Conservation (phyloP, 2,888 invertebrate species). For the Matsumyia berberina region DNA sequence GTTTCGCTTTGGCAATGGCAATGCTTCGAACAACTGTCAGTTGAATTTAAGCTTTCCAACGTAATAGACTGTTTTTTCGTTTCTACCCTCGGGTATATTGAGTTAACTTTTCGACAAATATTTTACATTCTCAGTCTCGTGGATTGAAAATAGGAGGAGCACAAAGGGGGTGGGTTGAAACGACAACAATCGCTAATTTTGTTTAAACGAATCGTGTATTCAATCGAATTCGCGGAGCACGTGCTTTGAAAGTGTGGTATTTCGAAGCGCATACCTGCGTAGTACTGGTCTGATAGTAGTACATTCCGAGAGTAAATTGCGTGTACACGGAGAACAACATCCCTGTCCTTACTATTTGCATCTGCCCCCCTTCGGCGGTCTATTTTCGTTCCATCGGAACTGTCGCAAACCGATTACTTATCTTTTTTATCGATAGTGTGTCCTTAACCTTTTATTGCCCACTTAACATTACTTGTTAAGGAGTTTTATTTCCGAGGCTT, state of each 20-base stretch:
- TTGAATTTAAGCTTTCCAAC: conserved; percentile 75
- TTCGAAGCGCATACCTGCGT: conserved; percentile 24
- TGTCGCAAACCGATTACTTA: conserved; percentile 47
- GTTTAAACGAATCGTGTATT: conserved; percentile 13
- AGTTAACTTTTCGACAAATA: conserved; percentile 46
- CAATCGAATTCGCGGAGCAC: conserved; percentile 31
- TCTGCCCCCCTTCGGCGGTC: background rate
- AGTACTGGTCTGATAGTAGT: conserved; percentile 15
- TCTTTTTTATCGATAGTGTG: conserved; percentile 50
- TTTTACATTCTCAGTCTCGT: conserved; percentile 29
- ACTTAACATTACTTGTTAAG: conserved; percentile 29
- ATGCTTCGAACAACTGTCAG: conserved; percentile 68
- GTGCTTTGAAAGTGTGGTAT: conserved; percentile 34
- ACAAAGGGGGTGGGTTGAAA: conserved; percentile 24
- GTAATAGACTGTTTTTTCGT: conserved; percentile 62
- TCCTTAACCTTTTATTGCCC: conserved; percentile 57
- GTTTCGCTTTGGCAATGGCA: conserved; percentile 44
- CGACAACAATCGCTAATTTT: background rate
- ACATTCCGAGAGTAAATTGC: conserved; percentile 7
- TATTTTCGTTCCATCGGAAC: conserved; percentile 11
- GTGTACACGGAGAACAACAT: conserved; percentile 35
- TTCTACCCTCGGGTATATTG: conserved; percentile 64
- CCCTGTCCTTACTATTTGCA: conserved; percentile 23
- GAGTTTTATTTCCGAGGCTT: conserved; percentile 17
- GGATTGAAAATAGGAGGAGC: conserved; percentile 14